Evolutionary conservation across 2,113 vertebrate species (phyloP), one percentile per base, ranked within the genome.

Genomic region (Epinephelus moara): DNA sequence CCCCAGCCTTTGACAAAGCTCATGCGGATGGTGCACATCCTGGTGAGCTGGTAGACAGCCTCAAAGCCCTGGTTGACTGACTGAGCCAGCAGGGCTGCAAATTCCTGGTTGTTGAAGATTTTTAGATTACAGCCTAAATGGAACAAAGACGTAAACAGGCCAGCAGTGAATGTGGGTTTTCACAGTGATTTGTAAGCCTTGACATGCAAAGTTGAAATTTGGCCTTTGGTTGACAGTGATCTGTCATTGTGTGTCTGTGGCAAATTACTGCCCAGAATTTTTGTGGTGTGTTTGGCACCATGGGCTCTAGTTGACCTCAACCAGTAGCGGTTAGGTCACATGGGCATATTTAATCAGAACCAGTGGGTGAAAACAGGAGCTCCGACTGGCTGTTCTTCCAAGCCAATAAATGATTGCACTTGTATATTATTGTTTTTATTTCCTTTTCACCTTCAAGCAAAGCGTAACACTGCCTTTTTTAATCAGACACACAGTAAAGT

Each of bases 1-100:
- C 98, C 98, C 98, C 98, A 99, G 61, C 98, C 98, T 96, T 99
- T 99, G 80, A 99, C 98, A 85, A 99, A 99, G 90, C 98, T 99
- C 98, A 99, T 99, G 90, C 98, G 96, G 93, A 99, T 99, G 88
- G 98, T 99, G 88, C 98, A 99, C 98, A 99, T 99, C 95, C 98
- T 96, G 88, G 98, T 99, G 89, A 99, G 95, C 85, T 99, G 98
- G 91, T 99, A 99, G 21, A 99, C 98, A 0, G 98, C 98, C 94
- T 99, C 98, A 82, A 99, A 99, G 50, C 98, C 98, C 90, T 99
- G 98, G 95, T 99, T 99, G 73, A 99, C 98, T 60, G 98, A 99
- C 80, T 99, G 98, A 90, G 98, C 98, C 91, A 99, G 95, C 87
- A 99, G 92, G 86, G 98, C 98, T 78, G 98, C 98, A 94, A 99